Percentiles rank a stretch among this genome's conserved stretches.
phyloP scores from a whole-genome alignment of 2,888 invertebrate species.

The Tortrix viridana region DNA sequence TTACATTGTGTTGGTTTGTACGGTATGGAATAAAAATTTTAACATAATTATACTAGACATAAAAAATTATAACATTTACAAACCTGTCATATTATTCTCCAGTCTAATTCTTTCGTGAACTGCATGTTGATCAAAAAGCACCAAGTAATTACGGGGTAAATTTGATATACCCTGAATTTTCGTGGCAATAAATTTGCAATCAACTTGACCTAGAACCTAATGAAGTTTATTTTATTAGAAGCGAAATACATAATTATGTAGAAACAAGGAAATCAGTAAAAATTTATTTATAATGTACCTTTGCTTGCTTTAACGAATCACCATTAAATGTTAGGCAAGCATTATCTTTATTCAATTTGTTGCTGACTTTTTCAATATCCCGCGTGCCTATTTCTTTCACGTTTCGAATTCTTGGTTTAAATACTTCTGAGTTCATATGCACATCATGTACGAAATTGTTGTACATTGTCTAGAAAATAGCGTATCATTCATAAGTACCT shows the following conservation, averaged over 20 bases:
- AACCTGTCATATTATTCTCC: constrained; percentile 87
- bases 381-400: constrained; percentile 53
- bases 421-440: constrained; percentile 73
- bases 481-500: constrained; percentile 3
- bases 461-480: constrained; percentile 63
- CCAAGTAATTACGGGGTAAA: constrained; percentile 75
- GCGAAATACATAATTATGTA: neutral
- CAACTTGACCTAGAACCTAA: constrained; percentile 89
- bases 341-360: constrained; percentile 57
- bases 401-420: constrained; percentile 60
- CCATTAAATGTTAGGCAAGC: constrained; percentile 64
- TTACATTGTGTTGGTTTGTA: too few species aligned
- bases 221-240: constrained; percentile 7
- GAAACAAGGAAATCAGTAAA: neutral
- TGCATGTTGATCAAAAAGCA: constrained; percentile 94
- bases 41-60: too few species aligned
- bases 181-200: constrained; percentile 89
- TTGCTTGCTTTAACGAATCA: constrained; percentile 56
- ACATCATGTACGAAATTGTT: constrained; percentile 74
- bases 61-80: constrained; percentile 5
- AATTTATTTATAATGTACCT: constrained; percentile 49
- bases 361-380: constrained; percentile 59
- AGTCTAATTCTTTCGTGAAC: constrained; percentile 92
- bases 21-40: too few species aligned
- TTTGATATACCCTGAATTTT: constrained; percentile 54